Base-by-base conservation (phyloP, 2,797 vertebrate species). In the Sebastes paucispinis region DNA sequence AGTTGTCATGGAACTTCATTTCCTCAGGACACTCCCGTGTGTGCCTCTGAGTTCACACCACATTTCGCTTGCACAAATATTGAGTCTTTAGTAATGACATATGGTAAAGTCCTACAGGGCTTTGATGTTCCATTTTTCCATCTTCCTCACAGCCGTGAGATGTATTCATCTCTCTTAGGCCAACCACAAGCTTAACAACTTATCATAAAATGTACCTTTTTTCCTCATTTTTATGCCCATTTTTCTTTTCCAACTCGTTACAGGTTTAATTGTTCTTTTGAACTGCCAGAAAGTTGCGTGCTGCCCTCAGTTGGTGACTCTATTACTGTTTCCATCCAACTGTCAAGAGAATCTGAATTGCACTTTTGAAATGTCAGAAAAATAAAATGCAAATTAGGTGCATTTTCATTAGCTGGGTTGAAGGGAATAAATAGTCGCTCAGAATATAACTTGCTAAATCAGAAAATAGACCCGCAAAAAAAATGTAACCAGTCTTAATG, bases 1-100 rank as follows among this genome's bases (percentile, higher is more conserved):
- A 89, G 88, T 93, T 94, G 89, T 93, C 91, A 81, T 90, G 91
- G 90, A 94, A 92, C 91, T 92, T 91, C 74, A 91, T 94, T 93
- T 94, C 89, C 84, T 87, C 67, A 13, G 83, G 83, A 90, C 81
- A 86, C 83, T 60, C 81, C 2, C 2, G 54, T 84, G 83, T 74
- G 81, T 81, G 77, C 74, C 66, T 88, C 74, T 27, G 77, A 88
- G 93, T 88, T 90, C 88, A 88, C 87, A 81, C 81, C 88, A 82
- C 81, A 85, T 90, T 88, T 89, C 70, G 59, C 79, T 89, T 90
- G 79, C 71, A 83, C 89, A 92, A 93, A 93, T 91, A 94, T 91
- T 89, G 89, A 93, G 82, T 81, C 73, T 90, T 87, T 79, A 86
- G 72, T 81, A 65, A 78, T 90, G 88, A 90, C 89, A 87, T 81